phyloP scores from a whole-genome alignment of 2,888 invertebrate genomes.

The Hermodice carunculata region DNA sequence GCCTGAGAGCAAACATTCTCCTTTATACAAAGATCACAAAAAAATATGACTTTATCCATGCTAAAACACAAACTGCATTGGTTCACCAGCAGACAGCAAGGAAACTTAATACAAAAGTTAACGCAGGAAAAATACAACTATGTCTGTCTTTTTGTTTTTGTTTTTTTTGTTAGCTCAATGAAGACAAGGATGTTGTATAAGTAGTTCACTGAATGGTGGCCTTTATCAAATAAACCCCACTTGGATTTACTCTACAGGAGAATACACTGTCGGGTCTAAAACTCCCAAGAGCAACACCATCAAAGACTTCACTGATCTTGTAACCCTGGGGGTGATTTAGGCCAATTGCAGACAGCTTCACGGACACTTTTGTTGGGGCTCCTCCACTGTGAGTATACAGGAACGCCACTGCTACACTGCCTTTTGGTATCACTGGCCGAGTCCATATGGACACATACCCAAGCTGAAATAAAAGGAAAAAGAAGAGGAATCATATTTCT shows the following conservation, averaged over 20 bases:
- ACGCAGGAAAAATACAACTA: too few species aligned
- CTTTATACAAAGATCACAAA: too few species aligned
- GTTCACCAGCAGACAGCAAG: too few species aligned
- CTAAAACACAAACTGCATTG: too few species aligned
- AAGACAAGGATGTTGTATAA: too few species aligned
- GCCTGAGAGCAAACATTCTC: too few species aligned
- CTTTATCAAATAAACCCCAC: conserved; percentile 33
- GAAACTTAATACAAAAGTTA: too few species aligned
- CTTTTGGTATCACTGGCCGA: conserved; percentile 33
- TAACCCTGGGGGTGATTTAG: conserved; percentile 47
- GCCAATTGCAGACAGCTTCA: conserved; percentile 42
- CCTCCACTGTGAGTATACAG: conserved; percentile 29
- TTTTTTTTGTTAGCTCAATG: too few species aligned
- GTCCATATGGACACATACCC: conserved; percentile 31
- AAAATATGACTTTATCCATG: too few species aligned
- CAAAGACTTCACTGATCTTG: conserved; percentile 59
- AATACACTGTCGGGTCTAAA: conserved; percentile 41
- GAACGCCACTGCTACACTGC: conserved; percentile 42
- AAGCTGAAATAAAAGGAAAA: not conserved
- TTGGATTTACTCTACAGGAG: conserved; percentile 38
- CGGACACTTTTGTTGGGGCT: conserved; percentile 38
- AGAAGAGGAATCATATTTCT: too few species aligned
- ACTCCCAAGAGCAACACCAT: conserved; percentile 44
- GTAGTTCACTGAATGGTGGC: too few species aligned
- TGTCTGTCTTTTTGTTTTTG: too few species aligned